phyloP scores from a whole-genome alignment of 64 coral and sea anemone genomes.

The Pocillopora damicornis region DNA sequence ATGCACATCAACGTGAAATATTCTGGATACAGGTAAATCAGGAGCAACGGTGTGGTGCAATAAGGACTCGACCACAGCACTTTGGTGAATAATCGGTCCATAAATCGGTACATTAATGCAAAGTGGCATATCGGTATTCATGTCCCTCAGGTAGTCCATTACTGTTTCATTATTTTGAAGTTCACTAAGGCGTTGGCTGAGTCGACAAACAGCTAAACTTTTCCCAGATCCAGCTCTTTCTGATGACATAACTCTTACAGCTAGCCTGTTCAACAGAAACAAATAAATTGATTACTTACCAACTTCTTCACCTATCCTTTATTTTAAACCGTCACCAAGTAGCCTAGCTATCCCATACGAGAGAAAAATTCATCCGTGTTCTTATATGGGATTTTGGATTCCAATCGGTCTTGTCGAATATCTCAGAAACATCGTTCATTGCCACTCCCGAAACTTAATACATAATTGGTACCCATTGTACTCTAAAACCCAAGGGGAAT shows the following conservation, averaged over 20 bases:
- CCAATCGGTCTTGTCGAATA: no score
- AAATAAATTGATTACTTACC: not conserved
- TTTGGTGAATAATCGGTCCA: conserved; percentile 54
- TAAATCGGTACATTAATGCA: conserved; percentile 64
- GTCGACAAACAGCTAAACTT: conserved; percentile 28
- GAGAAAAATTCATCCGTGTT: no score
- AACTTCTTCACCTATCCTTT: not conserved
- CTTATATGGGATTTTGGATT: no score
- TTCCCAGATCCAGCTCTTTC: conserved; percentile 45
- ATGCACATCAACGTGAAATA: conserved; percentile 89
- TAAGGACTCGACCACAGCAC: conserved; percentile 42
- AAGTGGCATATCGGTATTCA: conserved; percentile 2
- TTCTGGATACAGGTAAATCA: conserved; percentile 83
- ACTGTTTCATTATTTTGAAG: conserved; percentile 24
- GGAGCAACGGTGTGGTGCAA: conserved; percentile 52
- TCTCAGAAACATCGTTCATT: no score
- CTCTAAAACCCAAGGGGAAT: no score
- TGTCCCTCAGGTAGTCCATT: not conserved
- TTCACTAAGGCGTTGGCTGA: not conserved
- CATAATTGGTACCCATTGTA: no score
- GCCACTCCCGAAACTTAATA: no score
- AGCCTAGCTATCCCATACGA: no score
- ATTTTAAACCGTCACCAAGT: no score
- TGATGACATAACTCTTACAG: conserved; percentile 46
- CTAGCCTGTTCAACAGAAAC: conserved; percentile 4